Percentiles rank a stretch among this genome's conserved stretches.
Evolutionary conservation across 2,797 vertebrate species (phyloP).

Genomic region (Euthynnus affinis): DNA sequence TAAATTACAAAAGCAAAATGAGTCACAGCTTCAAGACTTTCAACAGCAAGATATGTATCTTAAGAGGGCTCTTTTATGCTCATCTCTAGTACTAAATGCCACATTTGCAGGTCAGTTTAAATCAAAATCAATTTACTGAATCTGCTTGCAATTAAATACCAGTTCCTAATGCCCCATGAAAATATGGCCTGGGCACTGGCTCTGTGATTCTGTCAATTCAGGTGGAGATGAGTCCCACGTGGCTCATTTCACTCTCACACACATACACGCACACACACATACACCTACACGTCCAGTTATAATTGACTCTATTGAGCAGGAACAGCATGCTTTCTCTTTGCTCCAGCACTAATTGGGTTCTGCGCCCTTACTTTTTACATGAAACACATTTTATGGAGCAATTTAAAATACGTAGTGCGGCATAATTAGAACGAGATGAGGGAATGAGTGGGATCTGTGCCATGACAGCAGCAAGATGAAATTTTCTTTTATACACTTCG

Average conservation of each 20-base stretch:
- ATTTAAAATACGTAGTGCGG: slow-evolving; percentile 73
- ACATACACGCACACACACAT: slow-evolving; percentile 31
- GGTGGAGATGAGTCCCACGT: slow-evolving; percentile 74
- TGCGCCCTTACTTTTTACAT: slow-evolving; percentile 80
- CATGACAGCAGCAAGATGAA: slow-evolving; percentile 59
- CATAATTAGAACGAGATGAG: slow-evolving; percentile 78
- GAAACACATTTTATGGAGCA: slow-evolving; percentile 81
- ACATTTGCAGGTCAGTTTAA: slow-evolving; percentile 68
- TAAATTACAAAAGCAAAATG: background rate
- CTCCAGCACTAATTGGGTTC: slow-evolving; percentile 82
- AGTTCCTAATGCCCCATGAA: slow-evolving; percentile 73
- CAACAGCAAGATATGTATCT: background rate
- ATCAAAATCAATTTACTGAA: slow-evolving; percentile 79
- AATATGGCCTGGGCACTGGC: slow-evolving; percentile 55
- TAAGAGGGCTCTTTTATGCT: slow-evolving; percentile 42
- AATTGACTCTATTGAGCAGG: slow-evolving; percentile 81
- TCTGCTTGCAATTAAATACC: slow-evolving; percentile 77
- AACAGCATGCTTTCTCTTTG: slow-evolving; percentile 79
- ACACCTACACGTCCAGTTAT: slow-evolving; percentile 64
- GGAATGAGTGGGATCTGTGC: slow-evolving; percentile 68
- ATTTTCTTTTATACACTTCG: slow-evolving; percentile 50
- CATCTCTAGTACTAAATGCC: slow-evolving; percentile 58
- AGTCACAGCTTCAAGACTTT: background rate
- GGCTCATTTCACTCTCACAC: slow-evolving; percentile 62
- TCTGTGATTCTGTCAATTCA: slow-evolving; percentile 67